Percentiles rank a stretch among this genome's conserved stretches.
These are phyloP conservation scores for Tipula vernalis DNA, from an alignment of 2,888 invertebrate species.

Conservation along the genomic window DNA sequence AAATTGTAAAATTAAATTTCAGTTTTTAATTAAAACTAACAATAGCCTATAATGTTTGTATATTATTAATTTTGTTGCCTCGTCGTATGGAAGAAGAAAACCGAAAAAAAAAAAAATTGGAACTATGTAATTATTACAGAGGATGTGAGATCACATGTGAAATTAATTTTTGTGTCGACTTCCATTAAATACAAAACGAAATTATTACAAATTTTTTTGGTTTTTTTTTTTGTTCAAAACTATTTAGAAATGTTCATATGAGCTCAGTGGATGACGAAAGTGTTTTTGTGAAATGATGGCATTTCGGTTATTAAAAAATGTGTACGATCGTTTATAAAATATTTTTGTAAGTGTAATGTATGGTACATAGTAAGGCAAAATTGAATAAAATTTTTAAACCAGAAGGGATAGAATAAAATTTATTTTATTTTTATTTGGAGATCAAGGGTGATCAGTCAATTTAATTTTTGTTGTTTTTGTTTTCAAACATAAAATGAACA, in stretches of 20 bases:
- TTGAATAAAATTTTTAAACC: not conserved
- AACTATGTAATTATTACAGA: not conserved
- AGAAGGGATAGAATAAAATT: not conserved
- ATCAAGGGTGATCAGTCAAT: not conserved
- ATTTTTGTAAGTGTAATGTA: not conserved
- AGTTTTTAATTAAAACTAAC: not conserved
- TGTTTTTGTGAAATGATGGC: not conserved
- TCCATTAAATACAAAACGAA: not conserved
- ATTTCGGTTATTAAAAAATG: not conserved
- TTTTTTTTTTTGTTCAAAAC: not conserved
- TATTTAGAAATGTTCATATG: not conserved
- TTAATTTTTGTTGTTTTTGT: not conserved
- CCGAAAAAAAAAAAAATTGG: not conserved
- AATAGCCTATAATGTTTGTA: not conserved
- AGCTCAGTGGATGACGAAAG: not conserved
- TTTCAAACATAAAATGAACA: not conserved
- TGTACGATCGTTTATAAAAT: not conserved
- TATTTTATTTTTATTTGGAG: not conserved
- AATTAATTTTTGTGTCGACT: not conserved
- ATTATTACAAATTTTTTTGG: not conserved
- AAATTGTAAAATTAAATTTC: not conserved
- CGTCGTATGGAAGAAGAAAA: not conserved
- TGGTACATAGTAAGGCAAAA: not conserved
- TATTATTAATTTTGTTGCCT: not conserved
- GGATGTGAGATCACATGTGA: not conserved